Evolutionary conservation across 2,888 invertebrate species (phyloP), one percentile per base, ranked within the genome.

Genomic region (Tridacna gigas): DNA sequence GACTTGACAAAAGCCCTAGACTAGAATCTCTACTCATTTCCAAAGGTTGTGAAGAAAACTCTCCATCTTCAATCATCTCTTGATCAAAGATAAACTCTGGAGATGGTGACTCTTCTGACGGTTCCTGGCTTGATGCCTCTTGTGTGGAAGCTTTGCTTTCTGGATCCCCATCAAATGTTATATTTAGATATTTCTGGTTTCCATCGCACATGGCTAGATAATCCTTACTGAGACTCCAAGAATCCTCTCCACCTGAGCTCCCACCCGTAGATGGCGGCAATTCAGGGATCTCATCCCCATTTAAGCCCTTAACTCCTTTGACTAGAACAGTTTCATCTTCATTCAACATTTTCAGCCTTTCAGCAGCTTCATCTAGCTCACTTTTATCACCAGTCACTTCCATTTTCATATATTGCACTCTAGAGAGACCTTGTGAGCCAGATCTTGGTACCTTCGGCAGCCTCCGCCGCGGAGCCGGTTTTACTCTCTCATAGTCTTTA

Each of bases 121-220:
- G 83, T 63, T 82, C 83, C 61, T 83, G 76, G 51, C 71, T 71
- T 28, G 86, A 83, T 22, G 86, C 82, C 51, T 82, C 83, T 48
- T 83, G 78, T 61, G 84, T 86, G n/a, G 86, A 84, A 20, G 80
- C 75, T 76, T 86, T 88, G 51, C 87, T 85, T 51, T 88, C 88
- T 20, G 86, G 82, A 56, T 89, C 88, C 13, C 87, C 82, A 79
- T 89, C 86, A 86, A 90, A 90, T 26, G 91, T 91, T 28, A 88
- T 87, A 76, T 90, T 89, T 63, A 90, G 76, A 81, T 87, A 84
- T 22, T 26, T 71, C 61, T 89, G 86, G 26, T 85, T 82, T 71
- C 85, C 83, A 45, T 83, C 85, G 26, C 82, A 80, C 85, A 85
- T 85, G 22, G 84, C 81, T 48, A 84, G 51, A 60, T 82, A 84